phyloP scores from a whole-genome alignment of 2,797 vertebrate genomes.

The Threskiornis aethiopicus region DNA sequence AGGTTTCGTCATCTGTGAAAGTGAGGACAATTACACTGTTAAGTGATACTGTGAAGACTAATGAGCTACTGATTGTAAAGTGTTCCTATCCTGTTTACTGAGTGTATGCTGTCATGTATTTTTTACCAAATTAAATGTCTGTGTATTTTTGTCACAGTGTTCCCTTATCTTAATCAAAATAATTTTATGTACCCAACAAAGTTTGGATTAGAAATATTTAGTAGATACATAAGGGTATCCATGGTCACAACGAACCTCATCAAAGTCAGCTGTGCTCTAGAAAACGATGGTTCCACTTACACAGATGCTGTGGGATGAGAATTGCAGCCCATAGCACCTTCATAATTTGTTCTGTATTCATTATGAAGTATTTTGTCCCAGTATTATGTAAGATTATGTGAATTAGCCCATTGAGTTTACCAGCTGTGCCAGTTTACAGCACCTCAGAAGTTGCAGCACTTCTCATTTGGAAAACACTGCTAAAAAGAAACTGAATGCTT shows the following conservation, averaged over 20 bases:
- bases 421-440: not conserved
- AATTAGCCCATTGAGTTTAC: not conserved
- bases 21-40: not conserved
- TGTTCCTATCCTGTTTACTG: not conserved
- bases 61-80: not conserved
- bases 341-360: not conserved
- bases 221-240: not conserved
- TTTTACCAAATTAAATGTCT: not conserved
- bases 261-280: not conserved
- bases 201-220: not conserved
- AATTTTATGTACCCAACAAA: not conserved
- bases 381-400: not conserved
- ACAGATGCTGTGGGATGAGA: not conserved
- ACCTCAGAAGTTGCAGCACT: not conserved
- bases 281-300: not conserved
- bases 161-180: not conserved
- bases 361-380: not conserved
- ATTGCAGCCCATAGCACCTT: not conserved
- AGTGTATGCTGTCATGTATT: not conserved
- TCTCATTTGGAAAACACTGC: not conserved
- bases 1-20: not conserved
- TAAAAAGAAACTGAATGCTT: not conserved
- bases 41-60: not conserved
- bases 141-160: not conserved
- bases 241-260: not conserved